Conservation (phyloP, 2,113 vertebrate genomes). For the Corydoras sp. region DNA sequence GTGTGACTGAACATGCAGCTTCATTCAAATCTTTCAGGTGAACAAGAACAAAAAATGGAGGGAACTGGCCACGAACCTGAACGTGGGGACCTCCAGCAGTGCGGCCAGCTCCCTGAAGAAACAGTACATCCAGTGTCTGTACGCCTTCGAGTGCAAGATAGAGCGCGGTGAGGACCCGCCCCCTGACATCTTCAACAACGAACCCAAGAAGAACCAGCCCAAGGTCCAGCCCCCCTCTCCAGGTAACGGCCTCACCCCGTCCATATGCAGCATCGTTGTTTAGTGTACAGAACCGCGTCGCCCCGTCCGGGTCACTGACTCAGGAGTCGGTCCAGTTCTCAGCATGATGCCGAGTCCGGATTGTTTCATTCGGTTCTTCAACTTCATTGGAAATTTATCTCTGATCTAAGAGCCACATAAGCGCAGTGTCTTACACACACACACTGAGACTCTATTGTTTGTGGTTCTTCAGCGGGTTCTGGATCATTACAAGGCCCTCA, state of each 20-base stretch:
- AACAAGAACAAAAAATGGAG: slow-evolving; percentile 99
- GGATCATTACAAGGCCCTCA: slow-evolving; percentile 97
- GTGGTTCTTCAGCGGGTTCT: slow-evolving; percentile 79
- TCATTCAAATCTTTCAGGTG: slow-evolving; percentile 65
- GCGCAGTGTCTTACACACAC: too few species aligned
- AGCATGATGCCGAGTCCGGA: too few species aligned
- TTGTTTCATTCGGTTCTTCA: too few species aligned
- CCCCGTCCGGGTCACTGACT: too few species aligned
- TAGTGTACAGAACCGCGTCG: too few species aligned
- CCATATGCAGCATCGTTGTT: too few species aligned
- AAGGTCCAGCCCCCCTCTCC: slow-evolving; percentile 97
- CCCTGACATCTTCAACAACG: slow-evolving; percentile 89
- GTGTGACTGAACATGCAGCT: background rate
- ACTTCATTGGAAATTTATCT: too few species aligned
- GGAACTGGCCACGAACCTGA: slow-evolving; percentile 93
- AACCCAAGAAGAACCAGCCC: slow-evolving; percentile 92
- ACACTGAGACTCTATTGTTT: background rate
- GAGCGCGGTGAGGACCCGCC: slow-evolving; percentile 96
- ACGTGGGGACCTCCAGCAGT: slow-evolving; percentile 96
- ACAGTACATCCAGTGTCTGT: slow-evolving; percentile 98
- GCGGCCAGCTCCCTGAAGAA: slow-evolving; percentile 97
- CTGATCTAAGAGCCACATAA: too few species aligned
- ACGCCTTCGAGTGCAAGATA: slow-evolving; percentile 98
- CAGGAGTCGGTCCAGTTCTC: too few species aligned
- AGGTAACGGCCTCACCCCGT: slow-evolving; percentile 62